phyloP scores from a whole-genome alignment of 1,140 invertebrate species.

The Heliconius hermathena region DNA sequence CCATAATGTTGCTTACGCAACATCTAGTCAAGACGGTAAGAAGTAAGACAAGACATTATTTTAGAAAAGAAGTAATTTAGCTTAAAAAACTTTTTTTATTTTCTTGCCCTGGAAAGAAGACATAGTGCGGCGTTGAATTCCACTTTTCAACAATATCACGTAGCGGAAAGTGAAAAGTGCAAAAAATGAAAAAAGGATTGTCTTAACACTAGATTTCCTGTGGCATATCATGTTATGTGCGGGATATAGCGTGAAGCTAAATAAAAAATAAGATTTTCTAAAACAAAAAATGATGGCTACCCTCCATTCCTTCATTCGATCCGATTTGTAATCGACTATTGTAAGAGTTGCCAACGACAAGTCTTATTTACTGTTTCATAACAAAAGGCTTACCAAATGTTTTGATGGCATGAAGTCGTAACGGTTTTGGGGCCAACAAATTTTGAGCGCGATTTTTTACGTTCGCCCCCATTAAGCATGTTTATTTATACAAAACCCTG shows the following conservation, averaged over 20 bases:
- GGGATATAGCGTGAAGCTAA: too few species aligned
- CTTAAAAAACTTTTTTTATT: neutral
- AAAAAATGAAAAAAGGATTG: too few species aligned
- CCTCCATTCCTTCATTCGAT: conserved; percentile 20
- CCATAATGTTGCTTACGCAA: too few species aligned
- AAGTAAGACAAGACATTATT: too few species aligned
- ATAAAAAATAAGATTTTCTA: too few species aligned
- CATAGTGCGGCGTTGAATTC: too few species aligned
- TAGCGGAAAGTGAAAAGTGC: too few species aligned
- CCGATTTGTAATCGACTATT: conserved; percentile 30
- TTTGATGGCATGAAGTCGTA: conserved; percentile 24
- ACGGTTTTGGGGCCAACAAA: conserved; percentile 19
- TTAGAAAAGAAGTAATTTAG: too few species aligned
- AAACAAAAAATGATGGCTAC: neutral
- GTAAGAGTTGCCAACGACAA: conserved; percentile 28
- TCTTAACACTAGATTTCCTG: neutral
- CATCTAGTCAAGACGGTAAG: too few species aligned
- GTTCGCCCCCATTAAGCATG: neutral
- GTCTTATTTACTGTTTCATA: conserved; percentile 26
- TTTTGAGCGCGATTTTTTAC: conserved; percentile 2
- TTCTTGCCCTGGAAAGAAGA: too few species aligned
- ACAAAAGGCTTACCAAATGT: conserved; percentile 28
- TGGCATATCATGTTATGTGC: neutral
- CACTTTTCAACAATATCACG: neutral
- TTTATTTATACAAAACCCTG: neutral